phyloP scores from a whole-genome alignment of 1,140 invertebrate genomes.

The Drosophila ficusphila region DNA sequence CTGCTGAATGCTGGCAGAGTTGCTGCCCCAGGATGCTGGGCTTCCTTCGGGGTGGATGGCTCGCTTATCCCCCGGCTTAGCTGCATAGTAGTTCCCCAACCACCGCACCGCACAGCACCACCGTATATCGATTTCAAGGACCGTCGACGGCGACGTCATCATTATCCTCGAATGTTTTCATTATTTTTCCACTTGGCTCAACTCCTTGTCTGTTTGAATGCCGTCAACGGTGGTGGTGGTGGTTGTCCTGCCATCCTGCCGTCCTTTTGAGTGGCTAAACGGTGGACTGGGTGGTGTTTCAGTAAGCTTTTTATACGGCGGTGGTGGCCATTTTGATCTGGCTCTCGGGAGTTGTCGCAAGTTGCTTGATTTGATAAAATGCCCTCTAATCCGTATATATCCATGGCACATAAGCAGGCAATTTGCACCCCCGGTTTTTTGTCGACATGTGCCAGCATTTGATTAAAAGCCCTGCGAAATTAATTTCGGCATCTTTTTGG shows the following conservation, averaged over 20 bases:
- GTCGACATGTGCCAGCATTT: conserved; percentile 79
- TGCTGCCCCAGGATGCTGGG: conserved; percentile 14
- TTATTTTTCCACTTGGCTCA: conserved; percentile 84
- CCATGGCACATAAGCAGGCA: conserved; percentile 20
- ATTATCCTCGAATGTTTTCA: conserved; percentile 83
- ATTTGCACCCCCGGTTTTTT: conserved; percentile 43
- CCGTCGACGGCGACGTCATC: conserved; percentile 51
- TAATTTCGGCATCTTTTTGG: conserved; percentile 57
- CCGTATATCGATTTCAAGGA: conserved; percentile 68
- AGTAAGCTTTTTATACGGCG: conserved; percentile 5
- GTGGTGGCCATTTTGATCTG: conserved; percentile 72
- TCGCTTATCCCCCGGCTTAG: conserved; percentile 61
- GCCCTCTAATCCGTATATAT: conserved; percentile 42
- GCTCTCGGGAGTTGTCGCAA: conserved; percentile 71
- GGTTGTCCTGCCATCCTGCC: no score
- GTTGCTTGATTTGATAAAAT: conserved; percentile 68
- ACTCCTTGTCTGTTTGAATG: conserved; percentile 83
- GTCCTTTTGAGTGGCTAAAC: no score
- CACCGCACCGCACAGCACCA: no score
- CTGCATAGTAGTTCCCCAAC: conserved; percentile 35
- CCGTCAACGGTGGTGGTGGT: conserved; percentile 65
- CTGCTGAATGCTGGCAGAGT: conserved; percentile 23
- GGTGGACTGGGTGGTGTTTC: background rate
- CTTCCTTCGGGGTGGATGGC: conserved; percentile 35
- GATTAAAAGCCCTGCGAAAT: conserved; percentile 80